Evolutionary conservation across 1,140 invertebrate species (phyloP), one percentile per base, ranked within the genome.

Genomic region (Propsilocerus akamusi): DNA sequence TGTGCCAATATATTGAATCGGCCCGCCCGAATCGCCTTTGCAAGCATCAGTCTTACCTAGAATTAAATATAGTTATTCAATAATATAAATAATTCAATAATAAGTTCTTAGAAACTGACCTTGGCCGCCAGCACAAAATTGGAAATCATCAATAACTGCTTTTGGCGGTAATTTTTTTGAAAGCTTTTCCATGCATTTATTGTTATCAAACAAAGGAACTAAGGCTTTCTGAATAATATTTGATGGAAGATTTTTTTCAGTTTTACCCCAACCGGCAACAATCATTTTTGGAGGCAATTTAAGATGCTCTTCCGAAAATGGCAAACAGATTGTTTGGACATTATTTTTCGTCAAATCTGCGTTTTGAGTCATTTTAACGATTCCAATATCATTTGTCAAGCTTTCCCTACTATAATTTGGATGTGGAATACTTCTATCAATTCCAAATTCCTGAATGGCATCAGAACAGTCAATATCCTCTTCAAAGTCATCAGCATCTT

Each of bases 191-290:
- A 32, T 52, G 32, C 57, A 59, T 30, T 41, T 14, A 14, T 24
- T 25, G 34, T 54, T 54, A 11, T 23, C n/a, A 3, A 58, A 25
- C 7, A 54, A 32, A 4, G 58, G 58, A 7, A 68, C 48, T 14
- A 53, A 51, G 3, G 66, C 53, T 50, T 68, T 61, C 26, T 65
- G 56, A 49, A 67, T 62, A 6, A 62, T 52, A 5, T 57, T 46
- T 4, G 71, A 75, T 1, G 58, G 55, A 3, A 59, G 62, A 2
- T 55, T 58, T 4, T 48, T 59, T 52, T 76, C 72, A 2, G 73
- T 75, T 50, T 60, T 68, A 8, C 80, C 80, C 80, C 80, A 83
- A 5, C 80, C 80, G 6, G 78, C 74, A 0, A 77, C 72, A 59
- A 61, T 60, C 58, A 59, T 61, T 62, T 61, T 57, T 60, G 56